Evolutionary conservation across 1,140 invertebrate genomes (phyloP).

Genomic region (Pissodes strobi): DNA sequence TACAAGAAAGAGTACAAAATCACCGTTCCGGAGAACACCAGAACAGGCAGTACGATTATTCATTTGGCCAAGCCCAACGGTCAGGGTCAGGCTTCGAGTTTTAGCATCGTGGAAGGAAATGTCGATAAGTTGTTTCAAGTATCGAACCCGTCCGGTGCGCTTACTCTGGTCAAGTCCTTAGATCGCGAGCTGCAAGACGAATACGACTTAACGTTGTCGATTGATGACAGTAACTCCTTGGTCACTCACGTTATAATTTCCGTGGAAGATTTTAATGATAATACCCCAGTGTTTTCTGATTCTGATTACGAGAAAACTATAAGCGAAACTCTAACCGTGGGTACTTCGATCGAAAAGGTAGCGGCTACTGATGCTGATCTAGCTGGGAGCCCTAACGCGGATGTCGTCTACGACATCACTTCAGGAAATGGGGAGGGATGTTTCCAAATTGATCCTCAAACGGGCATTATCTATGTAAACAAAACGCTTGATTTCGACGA

Average conservation of each 20-base stretch:
- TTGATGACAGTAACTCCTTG: constrained; percentile 54
- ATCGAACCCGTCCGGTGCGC: constrained; percentile 69
- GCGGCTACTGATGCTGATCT: constrained; percentile 77
- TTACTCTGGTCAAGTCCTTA: constrained; percentile 76
- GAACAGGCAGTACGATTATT: constrained; percentile 70
- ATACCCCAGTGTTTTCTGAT: constrained; percentile 76
- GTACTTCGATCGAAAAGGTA: constrained; percentile 70
- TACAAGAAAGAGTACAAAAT: constrained; percentile 56
- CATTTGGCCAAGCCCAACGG: constrained; percentile 62
- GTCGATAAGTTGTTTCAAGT: constrained; percentile 78
- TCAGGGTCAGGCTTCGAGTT: constrained; percentile 65
- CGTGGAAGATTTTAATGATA: constrained; percentile 87
- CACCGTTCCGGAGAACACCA: constrained; percentile 73
- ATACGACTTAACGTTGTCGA: constrained; percentile 69
- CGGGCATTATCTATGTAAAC: constrained; percentile 76
- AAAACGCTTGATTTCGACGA: constrained; percentile 81
- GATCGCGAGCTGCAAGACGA: constrained; percentile 80
- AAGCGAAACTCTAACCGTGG: constrained; percentile 74
- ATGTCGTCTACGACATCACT: constrained; percentile 80
- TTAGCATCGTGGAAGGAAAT: constrained; percentile 78
- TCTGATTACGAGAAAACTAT: constrained; percentile 74
- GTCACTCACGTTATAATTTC: constrained; percentile 70
- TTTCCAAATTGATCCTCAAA: constrained; percentile 72
- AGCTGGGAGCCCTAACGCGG: constrained; percentile 71
- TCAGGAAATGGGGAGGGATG: constrained; percentile 82